A percentile compares a stretch with the other conserved stretches of the same genome.
These are phyloP conservation scores for Enteromius radiatus DNA, from an alignment of 2,797 vertebrate species.

Conservation along the genomic window DNA sequence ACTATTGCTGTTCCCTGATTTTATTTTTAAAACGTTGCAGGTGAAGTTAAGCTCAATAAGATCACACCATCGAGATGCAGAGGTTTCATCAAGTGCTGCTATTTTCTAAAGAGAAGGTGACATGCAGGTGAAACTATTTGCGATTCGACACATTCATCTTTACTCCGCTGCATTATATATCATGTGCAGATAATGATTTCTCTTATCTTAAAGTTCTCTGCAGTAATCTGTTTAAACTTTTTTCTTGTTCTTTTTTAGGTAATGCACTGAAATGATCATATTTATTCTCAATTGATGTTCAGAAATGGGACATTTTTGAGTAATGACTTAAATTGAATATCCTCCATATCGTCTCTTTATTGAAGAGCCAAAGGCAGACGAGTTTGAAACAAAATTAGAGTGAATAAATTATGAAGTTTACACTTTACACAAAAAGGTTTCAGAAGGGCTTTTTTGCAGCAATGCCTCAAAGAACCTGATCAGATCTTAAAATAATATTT, in stretches of 20 bases:
- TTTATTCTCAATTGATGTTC: slow-evolving; percentile 37
- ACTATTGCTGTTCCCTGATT: not conserved
- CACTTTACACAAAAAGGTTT: not conserved
- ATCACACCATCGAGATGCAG: slow-evolving; percentile 21
- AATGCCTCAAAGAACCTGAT: no score
- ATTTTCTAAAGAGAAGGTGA: slow-evolving; percentile 60
- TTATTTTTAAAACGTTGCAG: not conserved
- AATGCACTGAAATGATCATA: not conserved
- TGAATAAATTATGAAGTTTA: not conserved
- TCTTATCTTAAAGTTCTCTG: not conserved
- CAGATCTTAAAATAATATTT: no score
- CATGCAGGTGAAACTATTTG: slow-evolving; percentile 23
- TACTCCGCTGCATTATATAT: slow-evolving; percentile 5
- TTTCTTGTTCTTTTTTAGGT: not conserved
- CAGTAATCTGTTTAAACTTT: not conserved
- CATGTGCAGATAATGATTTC: not conserved
- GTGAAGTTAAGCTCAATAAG: slow-evolving; percentile 17
- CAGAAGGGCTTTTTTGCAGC: not conserved
- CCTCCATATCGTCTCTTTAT: not conserved
- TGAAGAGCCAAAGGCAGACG: not conserved
- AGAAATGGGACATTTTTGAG: slow-evolving; percentile 30
- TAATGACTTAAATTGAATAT: not conserved
- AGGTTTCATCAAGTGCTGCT: slow-evolving; percentile 61
- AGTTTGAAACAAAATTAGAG: not conserved
- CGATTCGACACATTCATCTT: not conserved